A percentile compares a stretch with the other conserved stretches of the same genome.
Evolutionary conservation across 1,140 invertebrate species (phyloP).

Genomic region (Latrodectus geometricus): DNA sequence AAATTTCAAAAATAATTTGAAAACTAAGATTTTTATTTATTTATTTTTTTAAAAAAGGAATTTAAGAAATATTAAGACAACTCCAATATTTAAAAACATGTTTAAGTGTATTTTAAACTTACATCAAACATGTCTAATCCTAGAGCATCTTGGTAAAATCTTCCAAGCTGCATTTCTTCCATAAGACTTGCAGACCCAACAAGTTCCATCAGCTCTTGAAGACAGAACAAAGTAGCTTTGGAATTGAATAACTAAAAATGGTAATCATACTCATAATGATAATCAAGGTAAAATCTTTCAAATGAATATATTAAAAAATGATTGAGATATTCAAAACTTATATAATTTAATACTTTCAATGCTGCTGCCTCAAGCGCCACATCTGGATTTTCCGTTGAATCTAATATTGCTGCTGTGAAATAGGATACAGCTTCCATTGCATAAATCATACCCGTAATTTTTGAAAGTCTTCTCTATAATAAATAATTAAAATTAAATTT

Average conservation of each 20-base stretch:
- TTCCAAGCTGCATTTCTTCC: slow-evolving; percentile 72
- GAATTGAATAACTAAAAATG: slow-evolving; percentile 61
- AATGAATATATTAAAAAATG: background rate
- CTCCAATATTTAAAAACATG: no score
- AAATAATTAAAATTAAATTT: background rate
- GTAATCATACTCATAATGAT: background rate
- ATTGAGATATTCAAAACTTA: slow-evolving; percentile 4
- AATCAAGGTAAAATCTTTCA: background rate
- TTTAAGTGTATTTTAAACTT: background rate
- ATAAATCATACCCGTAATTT: slow-evolving; percentile 74
- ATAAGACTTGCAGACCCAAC: slow-evolving; percentile 73
- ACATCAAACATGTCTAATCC: slow-evolving; percentile 45
- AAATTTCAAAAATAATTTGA: no score
- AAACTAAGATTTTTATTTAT: no score
- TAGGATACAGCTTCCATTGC: slow-evolving; percentile 84
- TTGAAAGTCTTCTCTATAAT: slow-evolving; percentile 72
- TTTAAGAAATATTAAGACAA: no score
- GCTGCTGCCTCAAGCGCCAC: slow-evolving; percentile 71
- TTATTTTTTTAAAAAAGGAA: no score
- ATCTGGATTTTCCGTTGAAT: slow-evolving; percentile 78
- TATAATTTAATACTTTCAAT: slow-evolving; percentile 66
- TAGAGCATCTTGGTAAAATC: slow-evolving; percentile 72
- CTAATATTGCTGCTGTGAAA: slow-evolving; percentile 78
- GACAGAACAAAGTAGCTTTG: slow-evolving; percentile 54
- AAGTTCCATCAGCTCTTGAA: slow-evolving; percentile 69